Evolutionary conservation across 2,797 vertebrate genomes (phyloP), one percentile per base, ranked within the genome.

Genomic region (Triplophysa yarkandensis): DNA sequence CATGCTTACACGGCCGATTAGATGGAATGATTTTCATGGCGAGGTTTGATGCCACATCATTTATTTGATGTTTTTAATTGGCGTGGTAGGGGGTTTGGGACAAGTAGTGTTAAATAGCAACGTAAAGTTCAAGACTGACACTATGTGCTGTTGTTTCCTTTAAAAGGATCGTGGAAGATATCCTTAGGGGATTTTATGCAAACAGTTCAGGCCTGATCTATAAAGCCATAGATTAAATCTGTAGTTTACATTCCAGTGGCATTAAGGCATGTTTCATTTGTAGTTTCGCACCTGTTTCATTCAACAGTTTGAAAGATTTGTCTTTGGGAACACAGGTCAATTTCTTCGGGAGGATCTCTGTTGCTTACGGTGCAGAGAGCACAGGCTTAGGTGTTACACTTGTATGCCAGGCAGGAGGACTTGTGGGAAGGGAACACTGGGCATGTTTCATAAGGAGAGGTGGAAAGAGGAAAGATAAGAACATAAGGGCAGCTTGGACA

Each of bases 401-500:
- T 71, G 55, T 54, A 34, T 32, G 60, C 76, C 71, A 58, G 58
- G 64, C 64, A 46, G 46, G 63, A 57, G 60, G 55, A 28, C 54
- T 76, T 76, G 76, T 80, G 71, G 75, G 66, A 68, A 76, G 34
- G 54, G 67, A 77, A 67, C 62, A 62, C 54, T 23, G 39, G 70
- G 74, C 67, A 48, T 63, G 77, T 79, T 80, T 78, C 64, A 72
- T 71, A 74, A 73, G 63, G 68, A 71, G 64, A 72, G 65, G 65
- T 14, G 25, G 75, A 82, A 71, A 77, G 78, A 74, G 57, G 77
- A 54, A 63, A 74, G 86, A 88, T 86, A 87, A 86, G 86, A 81
- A 54, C 11, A 76, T 81, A 80, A 85, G 32, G 66, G 81, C 67
- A 66, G 82, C 80, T 48, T 75, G 84, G 83, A 90, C 87, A 89